Percentiles rank a stretch among this genome's conserved stretches.
phyloP scores from a whole-genome alignment of 2,888 invertebrate species.

The Apotomis capreana region DNA sequence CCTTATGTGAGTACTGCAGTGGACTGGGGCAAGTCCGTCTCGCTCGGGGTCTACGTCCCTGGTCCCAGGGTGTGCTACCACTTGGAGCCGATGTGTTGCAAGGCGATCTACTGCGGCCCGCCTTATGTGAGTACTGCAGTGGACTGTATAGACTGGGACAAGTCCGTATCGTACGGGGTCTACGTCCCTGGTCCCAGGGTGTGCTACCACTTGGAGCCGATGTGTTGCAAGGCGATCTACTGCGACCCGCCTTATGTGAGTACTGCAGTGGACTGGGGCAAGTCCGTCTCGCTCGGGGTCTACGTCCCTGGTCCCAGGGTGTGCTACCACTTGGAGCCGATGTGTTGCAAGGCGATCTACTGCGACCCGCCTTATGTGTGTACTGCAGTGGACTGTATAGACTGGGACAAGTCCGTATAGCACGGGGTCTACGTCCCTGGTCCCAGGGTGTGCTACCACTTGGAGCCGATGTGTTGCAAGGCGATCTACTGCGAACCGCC shows the following conservation, averaged over 20 bases:
- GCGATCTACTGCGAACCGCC: not conserved
- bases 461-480: conserved; percentile 74
- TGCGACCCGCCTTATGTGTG: not conserved
- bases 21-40: not conserved
- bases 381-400: not conserved
- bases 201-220: conserved; percentile 74
- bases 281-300: not conserved
- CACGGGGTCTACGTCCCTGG: not conserved
- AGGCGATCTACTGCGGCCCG: conserved; percentile 93
- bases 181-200: not conserved
- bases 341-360: not conserved
- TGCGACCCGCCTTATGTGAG: not conserved
- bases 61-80: not conserved
- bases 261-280: not conserved
- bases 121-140: conserved; percentile 88
- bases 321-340: conserved; percentile 74
- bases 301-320: not conserved
- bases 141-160: not conserved
- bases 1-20: not conserved
- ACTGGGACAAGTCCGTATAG: not conserved
- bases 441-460: not conserved
- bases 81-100: conserved; percentile 91
- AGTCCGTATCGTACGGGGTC: not conserved
- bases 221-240: not conserved
- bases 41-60: not conserved